Conservation (phyloP, 2,113 vertebrate genomes). For the Anseranas semipalmata region DNA sequence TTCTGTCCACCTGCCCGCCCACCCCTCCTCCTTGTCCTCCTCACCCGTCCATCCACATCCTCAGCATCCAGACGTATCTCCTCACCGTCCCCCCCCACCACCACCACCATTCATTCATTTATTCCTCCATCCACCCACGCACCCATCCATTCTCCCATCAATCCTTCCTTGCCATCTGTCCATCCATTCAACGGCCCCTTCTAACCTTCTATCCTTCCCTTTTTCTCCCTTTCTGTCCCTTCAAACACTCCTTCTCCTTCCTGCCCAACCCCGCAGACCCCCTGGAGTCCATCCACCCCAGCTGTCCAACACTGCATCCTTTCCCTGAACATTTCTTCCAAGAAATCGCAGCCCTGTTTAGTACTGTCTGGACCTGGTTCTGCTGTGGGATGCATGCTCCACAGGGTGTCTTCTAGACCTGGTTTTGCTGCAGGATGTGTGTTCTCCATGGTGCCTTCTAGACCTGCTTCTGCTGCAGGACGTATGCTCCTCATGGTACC, state of each 20-base stretch:
- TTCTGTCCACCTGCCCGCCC: too few relatives aligned
- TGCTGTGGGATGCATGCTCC: neutral
- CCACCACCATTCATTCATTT: neutral
- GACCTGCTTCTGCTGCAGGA: neutral
- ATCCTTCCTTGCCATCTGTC: neutral
- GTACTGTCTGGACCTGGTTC: neutral
- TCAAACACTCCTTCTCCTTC: neutral
- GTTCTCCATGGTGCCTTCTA: neutral
- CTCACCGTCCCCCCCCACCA: too few relatives aligned
- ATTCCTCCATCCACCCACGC: neutral
- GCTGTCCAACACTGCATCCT: neutral
- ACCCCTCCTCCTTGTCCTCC: too few relatives aligned
- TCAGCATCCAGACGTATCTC: too few relatives aligned
- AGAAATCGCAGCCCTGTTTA: neutral
- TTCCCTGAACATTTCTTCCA: neutral
- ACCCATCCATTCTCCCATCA: neutral
- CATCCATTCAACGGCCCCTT: neutral
- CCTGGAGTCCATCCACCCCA: neutral
- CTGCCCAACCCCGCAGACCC: fast-evolving
- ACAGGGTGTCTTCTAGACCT: neutral
- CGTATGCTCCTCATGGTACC: neutral
- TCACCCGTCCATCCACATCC: neutral
- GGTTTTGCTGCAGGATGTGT: neutral
- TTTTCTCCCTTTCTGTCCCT: neutral
- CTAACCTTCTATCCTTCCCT: neutral